Evolutionary conservation across 2,797 vertebrate species (phyloP).

Genomic region (Garrulus glandarius): DNA sequence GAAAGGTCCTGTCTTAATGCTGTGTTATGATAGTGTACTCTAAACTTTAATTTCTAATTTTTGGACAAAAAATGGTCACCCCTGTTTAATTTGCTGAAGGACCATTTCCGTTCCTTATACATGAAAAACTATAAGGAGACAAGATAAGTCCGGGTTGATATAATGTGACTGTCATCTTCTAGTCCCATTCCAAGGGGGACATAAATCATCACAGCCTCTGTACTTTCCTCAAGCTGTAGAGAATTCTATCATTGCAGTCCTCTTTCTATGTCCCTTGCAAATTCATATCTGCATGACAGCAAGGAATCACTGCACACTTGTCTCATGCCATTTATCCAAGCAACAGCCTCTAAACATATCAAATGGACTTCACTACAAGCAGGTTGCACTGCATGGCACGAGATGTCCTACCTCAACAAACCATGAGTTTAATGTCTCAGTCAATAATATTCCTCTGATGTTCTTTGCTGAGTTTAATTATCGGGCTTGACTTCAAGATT

Average conservation of each 20-base stretch:
- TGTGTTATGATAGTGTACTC: background rate
- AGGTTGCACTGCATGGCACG: background rate
- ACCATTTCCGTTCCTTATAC: background rate
- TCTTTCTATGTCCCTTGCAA: background rate
- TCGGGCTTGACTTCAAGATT: background rate
- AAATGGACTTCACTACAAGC: background rate
- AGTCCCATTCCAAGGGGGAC: background rate
- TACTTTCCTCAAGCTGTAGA: background rate
- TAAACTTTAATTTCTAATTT: background rate
- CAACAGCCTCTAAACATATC: background rate
- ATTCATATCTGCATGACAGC: background rate
- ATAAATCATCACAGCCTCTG: background rate
- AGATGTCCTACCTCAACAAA: background rate
- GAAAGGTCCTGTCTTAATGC: background rate
- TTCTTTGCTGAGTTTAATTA: constrained; percentile 13
- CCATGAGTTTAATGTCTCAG: background rate
- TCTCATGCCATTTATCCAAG: background rate
- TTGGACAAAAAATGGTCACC: background rate
- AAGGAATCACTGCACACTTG: background rate
- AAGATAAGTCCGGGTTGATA: background rate
- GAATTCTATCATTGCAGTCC: background rate
- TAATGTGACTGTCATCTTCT: background rate
- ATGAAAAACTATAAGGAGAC: background rate
- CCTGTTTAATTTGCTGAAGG: background rate
- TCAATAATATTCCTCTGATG: constrained; percentile 3